Conservation (phyloP, 2,113 vertebrate species). For the Cacatua alba region DNA sequence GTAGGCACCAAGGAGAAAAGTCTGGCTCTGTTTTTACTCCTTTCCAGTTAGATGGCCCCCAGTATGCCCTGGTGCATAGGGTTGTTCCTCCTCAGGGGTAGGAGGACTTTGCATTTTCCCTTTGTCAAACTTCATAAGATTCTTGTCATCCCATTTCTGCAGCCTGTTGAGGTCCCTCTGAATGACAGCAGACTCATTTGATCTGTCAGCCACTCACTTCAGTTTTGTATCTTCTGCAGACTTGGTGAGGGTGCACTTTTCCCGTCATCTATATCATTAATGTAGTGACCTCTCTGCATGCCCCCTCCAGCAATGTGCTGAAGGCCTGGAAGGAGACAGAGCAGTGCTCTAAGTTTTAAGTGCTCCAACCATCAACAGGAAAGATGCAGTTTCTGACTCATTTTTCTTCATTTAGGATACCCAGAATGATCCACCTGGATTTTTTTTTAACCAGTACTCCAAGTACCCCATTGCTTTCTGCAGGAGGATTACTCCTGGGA, state of each 20-base stretch:
- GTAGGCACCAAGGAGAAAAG: neutral
- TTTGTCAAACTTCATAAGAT: neutral
- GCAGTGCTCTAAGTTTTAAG: neutral
- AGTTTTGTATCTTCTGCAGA: neutral
- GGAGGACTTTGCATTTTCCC: neutral
- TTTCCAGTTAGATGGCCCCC: neutral
- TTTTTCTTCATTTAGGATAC: neutral
- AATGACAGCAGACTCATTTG: neutral
- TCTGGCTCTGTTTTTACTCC: neutral
- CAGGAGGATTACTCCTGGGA: neutral
- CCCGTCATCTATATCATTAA: neutral
- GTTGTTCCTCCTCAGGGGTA: neutral
- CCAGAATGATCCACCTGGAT: neutral
- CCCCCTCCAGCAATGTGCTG: neutral
- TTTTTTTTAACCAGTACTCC: neutral
- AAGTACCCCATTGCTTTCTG: neutral
- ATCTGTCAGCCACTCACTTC: neutral
- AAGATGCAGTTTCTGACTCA: neutral
- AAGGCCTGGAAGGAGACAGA: neutral
- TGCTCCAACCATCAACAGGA: neutral
- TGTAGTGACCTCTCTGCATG: neutral
- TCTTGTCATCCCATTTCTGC: neutral
- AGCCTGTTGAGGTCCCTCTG: neutral
- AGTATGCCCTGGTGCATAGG: neutral
- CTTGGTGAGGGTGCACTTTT: neutral